Conservation (phyloP, 2,888 invertebrate genomes). For the Mallateleia sp. region DNA sequence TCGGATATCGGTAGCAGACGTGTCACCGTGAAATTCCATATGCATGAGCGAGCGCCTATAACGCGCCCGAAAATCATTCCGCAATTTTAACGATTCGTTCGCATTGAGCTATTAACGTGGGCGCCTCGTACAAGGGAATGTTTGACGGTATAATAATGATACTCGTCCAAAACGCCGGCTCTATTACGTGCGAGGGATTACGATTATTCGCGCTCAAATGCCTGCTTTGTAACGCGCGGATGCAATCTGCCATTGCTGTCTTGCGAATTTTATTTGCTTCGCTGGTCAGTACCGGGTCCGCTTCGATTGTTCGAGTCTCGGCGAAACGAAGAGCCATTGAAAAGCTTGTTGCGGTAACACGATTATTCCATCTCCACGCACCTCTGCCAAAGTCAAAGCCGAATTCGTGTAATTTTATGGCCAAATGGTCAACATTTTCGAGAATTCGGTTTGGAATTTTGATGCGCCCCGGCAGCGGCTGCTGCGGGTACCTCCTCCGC, state of each 20-base stretch:
- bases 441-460: conserved; percentile 25
- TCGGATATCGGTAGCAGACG: conserved; percentile 79
- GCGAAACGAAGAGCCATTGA: conserved; percentile 58
- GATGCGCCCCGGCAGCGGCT: not conserved
- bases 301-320: conserved; percentile 53
- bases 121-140: conserved; percentile 38
- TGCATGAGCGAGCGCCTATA: conserved; percentile 82
- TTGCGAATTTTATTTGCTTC: conserved; percentile 67
- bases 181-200: conserved; percentile 58
- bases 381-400: conserved; percentile 50
- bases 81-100: conserved; percentile 69
- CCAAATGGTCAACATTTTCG: conserved; percentile 63
- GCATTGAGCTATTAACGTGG: conserved; percentile 58
- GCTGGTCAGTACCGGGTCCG: conserved; percentile 38
- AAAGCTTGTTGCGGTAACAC: conserved; percentile 60
- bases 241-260: conserved; percentile 50
- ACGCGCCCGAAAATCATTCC: conserved; percentile 53
- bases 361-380: conserved; percentile 66
- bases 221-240: conserved; percentile 50
- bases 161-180: conserved; percentile 43
- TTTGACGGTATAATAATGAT: conserved; percentile 58
- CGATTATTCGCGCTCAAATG: conserved; percentile 56
- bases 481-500: conserved; percentile 4
- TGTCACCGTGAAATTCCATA: conserved; percentile 85
- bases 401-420: conserved; percentile 61